phyloP scores from a whole-genome alignment of 2,113 vertebrate genomes.

The pig (Sus scrofa) region DNA sequence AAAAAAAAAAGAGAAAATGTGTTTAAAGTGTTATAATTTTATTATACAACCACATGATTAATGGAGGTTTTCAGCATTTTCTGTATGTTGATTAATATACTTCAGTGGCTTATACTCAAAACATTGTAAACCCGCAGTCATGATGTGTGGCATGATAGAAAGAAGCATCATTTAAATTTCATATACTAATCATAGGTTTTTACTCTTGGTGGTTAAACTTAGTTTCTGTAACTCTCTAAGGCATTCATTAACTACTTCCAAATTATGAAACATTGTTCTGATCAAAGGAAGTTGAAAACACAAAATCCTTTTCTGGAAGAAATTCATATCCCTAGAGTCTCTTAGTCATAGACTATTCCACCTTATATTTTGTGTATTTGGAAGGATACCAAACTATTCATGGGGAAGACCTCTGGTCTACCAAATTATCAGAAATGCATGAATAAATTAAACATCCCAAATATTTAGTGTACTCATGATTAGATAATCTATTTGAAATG shows the following conservation, averaged over 20 bases:
- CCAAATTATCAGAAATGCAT: neutral
- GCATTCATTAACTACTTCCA: neutral
- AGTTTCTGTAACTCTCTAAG: neutral
- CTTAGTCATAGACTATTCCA: neutral
- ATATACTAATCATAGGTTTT: neutral
- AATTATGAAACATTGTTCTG: neutral
- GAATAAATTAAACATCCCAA: neutral
- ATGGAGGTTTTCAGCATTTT: neutral
- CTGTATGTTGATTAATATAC: neutral
- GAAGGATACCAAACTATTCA: neutral
- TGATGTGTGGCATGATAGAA: neutral
- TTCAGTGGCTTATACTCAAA: neutral
- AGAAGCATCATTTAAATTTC: neutral
- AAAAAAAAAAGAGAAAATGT: neutral
- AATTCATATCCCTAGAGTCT: neutral
- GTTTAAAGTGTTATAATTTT: neutral
- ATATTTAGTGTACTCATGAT: neutral
- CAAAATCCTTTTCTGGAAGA: neutral
- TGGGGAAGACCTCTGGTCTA: neutral
- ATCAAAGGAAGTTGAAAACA: slow-evolving; percentile 50
- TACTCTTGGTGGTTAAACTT: neutral
- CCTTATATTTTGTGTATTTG: neutral
- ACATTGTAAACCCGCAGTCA: neutral
- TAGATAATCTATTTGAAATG: neutral
- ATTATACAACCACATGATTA: neutral